Evolutionary conservation across 1,140 invertebrate species (phyloP).

Genomic region (Drosophila subpulchrella): DNA sequence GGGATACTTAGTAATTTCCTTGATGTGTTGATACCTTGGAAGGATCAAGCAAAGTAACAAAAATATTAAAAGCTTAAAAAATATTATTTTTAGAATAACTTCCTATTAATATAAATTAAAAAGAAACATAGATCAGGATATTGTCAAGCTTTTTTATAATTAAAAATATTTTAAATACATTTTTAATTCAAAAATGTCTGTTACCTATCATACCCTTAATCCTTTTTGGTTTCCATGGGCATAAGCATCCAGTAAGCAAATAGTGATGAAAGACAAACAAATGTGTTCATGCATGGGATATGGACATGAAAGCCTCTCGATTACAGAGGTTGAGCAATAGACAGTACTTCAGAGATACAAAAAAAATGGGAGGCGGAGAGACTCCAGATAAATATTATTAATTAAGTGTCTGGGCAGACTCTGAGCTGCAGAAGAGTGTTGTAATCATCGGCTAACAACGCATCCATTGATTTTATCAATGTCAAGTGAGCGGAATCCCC

Average conservation of each 20-base stretch:
- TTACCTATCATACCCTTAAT: slow-evolving; percentile 17
- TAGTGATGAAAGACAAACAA: slow-evolving; percentile 77
- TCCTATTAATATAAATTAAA: too few species aligned
- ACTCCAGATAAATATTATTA: slow-evolving; percentile 57
- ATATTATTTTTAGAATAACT: too few species aligned
- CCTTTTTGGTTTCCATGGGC: not conserved
- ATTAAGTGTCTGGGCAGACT: slow-evolving; percentile 48
- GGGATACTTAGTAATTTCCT: slow-evolving; percentile 1
- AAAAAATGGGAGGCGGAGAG: not conserved
- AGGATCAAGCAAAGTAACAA: too few species aligned
- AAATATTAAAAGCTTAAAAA: too few species aligned
- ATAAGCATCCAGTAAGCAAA: slow-evolving; percentile 50
- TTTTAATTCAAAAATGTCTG: not conserved
- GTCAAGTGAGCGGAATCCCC: slow-evolving; percentile 13
- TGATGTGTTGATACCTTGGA: not conserved
- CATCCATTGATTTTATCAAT: slow-evolving; percentile 69
- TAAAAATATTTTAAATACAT: not conserved
- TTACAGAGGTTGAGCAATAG: slow-evolving; percentile 8
- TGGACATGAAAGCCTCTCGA: slow-evolving; percentile 28
- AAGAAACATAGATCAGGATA: too few species aligned
- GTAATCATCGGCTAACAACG: slow-evolving; percentile 59
- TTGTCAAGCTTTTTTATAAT: too few species aligned
- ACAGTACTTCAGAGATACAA: slow-evolving; percentile 6
- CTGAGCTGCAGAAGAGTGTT: slow-evolving; percentile 46
- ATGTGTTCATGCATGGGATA: slow-evolving; percentile 37